Evolutionary conservation across 2,113 vertebrate genomes (phyloP), one percentile per base, ranked within the genome.

Genomic region (Dendrocopos noguchii): DNA sequence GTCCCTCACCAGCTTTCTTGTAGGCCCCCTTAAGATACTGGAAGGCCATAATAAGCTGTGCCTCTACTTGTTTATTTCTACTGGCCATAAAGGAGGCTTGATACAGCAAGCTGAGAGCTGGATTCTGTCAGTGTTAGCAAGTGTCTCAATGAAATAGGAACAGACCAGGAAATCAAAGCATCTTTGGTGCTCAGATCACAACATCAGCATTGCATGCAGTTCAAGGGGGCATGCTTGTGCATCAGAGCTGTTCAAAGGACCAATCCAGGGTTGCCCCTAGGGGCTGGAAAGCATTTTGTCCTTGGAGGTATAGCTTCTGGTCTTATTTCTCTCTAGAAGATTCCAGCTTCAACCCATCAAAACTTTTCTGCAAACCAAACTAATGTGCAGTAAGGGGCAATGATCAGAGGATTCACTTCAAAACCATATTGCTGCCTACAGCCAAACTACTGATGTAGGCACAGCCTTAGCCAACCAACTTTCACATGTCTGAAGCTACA

Each of bases 241-340:
- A 61, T 86, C 65, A 44, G 33, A 81, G 60, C 19, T 59, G 28
- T 50, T 42, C 50, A 46, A 74, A 79, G 55, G n/a, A 74, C 44
- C 7, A 19, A 9, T 7, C 19, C 0, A 1, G 29, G 4, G 4
- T 56, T 70, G 83, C 21, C 20, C 27, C 2, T 31, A n/a, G 28
- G 29, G 7, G 6, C 5, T 73, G 24, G 24, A 59, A 85, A 64
- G 21, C 18, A 64, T 59, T 78, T 81, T 47, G 25, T 9, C 47
- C 56, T 64, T 55, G 34, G 59, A 76, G 67, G 28, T 8, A 76
- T n/a, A 64, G 18, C 15, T 70, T 73, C 50, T 74, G 36, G 25
- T 64, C 36, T 85, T 56, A n/a, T 68, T 85, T 53, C 2, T 12
- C 20, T 56, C 7, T 53, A 13, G 21, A 66, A 14, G 9, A 90